Percentiles rank a stretch among this genome's conserved stretches.
Evolutionary conservation across 2,888 invertebrate genomes (phyloP).

Genomic region (Blomia tropicalis): DNA sequence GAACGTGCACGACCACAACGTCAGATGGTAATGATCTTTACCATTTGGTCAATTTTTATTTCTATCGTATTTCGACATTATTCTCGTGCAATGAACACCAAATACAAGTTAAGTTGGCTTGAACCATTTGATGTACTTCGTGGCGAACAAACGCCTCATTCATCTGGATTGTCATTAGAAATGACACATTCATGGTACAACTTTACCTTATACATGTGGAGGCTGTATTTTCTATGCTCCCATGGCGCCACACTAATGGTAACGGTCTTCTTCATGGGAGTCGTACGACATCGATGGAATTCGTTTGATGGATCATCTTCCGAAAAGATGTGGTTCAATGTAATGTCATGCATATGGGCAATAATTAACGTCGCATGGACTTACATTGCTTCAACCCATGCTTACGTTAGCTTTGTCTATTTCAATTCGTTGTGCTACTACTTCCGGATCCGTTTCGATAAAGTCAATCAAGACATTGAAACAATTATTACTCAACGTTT

Average conservation of each 20-base stretch:
- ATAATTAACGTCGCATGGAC: slow-evolving; percentile 4
- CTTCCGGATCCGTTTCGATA: slow-evolving; percentile 16
- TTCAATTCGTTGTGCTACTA: slow-evolving; percentile 21
- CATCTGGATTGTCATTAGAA: background rate
- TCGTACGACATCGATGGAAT: slow-evolving; percentile 17
- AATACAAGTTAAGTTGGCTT: slow-evolving; percentile 14
- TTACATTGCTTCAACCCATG: background rate
- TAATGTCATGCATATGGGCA: slow-evolving; percentile 7
- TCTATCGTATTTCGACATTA: background rate
- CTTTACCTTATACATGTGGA: slow-evolving; percentile 16
- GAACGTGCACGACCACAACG: slow-evolving; percentile 14
- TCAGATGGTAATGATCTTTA: slow-evolving; percentile 16
- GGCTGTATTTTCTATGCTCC: background rate
- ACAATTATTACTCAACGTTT: slow-evolving; percentile 13
- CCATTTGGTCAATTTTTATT: slow-evolving; percentile 17
- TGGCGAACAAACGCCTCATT: slow-evolving; percentile 6
- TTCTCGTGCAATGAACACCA: background rate
- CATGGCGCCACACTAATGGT: background rate
- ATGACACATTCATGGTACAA: slow-evolving; percentile 14
- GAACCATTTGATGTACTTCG: slow-evolving; percentile 14
- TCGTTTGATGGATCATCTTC: background rate
- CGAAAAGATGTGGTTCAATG: slow-evolving; percentile 5
- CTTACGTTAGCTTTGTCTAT: slow-evolving; percentile 15
- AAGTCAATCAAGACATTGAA: slow-evolving; percentile 22
- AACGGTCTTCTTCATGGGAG: background rate